A percentile compares a stretch with the other conserved stretches of the same genome.
Evolutionary conservation across 2,888 invertebrate species (phyloP).

Genomic region (Macrostomum cliftonense): DNA sequence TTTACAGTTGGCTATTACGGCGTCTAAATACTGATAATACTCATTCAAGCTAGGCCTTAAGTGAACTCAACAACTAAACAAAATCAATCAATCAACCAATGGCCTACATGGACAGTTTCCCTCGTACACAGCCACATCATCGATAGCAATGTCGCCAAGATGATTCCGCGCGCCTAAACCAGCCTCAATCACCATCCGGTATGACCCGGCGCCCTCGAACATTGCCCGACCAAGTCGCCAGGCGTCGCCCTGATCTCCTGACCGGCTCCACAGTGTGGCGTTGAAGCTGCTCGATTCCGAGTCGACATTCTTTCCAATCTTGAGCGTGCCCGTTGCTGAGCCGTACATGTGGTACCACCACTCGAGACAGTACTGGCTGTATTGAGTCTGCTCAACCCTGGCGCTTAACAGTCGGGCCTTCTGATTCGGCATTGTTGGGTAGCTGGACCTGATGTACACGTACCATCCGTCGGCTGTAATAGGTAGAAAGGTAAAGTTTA

Average conservation of each 20-base stretch:
- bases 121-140: constrained; percentile 19
- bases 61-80: too few species aligned
- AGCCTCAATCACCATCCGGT: constrained; percentile 20
- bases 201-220: constrained; percentile 4
- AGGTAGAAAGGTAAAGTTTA: too few species aligned
- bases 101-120: constrained; percentile 15
- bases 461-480: constrained; percentile 23
- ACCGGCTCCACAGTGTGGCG: constrained; percentile 15
- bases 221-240: constrained; percentile 20
- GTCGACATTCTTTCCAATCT: too few species aligned
- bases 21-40: too few species aligned
- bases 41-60: too few species aligned
- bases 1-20: too few species aligned
- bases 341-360: constrained; percentile 17
- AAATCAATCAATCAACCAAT: too few species aligned
- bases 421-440: constrained; percentile 16
- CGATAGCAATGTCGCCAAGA: constrained; percentile 29
- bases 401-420: constrained; percentile 21
- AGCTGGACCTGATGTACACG: constrained; percentile 19
- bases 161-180: constrained; percentile 16
- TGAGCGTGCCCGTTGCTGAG: constrained; percentile 13
- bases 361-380: constrained; percentile 16
- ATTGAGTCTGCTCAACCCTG: constrained; percentile 10
- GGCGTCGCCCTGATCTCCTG: constrained; percentile 22
- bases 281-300: too few species aligned